Conservation (phyloP, 2,113 vertebrate species). For the Ceratotherium simum region DNA sequence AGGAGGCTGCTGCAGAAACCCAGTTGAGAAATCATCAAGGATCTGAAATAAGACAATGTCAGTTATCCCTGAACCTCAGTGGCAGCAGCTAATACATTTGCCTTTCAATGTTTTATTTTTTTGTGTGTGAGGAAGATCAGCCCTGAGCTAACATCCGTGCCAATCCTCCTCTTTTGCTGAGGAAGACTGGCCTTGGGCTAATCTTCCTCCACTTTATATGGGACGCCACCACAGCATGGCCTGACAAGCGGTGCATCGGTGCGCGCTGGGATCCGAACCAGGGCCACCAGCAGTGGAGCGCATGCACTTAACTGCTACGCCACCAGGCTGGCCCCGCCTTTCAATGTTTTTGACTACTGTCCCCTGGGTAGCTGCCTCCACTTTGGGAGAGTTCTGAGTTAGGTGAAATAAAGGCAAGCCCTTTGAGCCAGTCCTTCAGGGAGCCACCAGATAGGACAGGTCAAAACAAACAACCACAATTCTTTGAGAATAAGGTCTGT, state of each 20-base stretch:
- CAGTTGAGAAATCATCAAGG: background rate
- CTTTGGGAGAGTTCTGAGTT: background rate
- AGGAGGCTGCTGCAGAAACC: background rate
- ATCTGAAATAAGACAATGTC: background rate
- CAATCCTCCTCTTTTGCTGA: no score
- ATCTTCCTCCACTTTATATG: no score
- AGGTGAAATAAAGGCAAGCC: background rate
- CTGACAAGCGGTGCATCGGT: no score
- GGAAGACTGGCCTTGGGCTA: no score
- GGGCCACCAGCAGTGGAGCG: no score
- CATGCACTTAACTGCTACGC: no score
- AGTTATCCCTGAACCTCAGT: background rate
- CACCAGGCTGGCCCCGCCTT: background rate
- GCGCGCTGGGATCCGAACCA: no score
- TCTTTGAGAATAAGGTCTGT: background rate
- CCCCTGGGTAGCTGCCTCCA: background rate
- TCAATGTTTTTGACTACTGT: background rate
- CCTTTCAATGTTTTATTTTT: background rate
- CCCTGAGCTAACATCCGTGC: no score
- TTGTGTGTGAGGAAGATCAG: no score
- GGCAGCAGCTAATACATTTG: background rate
- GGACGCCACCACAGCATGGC: no score
- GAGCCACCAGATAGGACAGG: no score
- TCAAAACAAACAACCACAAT: background rate
- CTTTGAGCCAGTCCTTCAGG: background rate